Conservation (phyloP, 2,113 vertebrate species). For the Chaetorhynchus papuensis region DNA sequence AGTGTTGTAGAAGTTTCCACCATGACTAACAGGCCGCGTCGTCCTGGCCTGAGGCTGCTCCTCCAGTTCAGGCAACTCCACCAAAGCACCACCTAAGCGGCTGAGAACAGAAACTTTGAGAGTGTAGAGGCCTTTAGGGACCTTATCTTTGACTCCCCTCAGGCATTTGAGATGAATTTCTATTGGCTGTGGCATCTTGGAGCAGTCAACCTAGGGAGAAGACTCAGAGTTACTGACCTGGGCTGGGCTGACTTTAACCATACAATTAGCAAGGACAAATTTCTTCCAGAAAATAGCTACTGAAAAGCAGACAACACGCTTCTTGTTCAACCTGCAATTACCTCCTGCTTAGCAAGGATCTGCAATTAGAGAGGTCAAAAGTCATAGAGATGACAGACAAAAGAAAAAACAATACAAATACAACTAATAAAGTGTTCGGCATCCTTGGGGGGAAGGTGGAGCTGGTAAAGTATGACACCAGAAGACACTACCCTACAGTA, state of each 20-base stretch:
- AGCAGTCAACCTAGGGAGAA: conserved; percentile 68
- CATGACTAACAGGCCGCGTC: conserved; percentile 70
- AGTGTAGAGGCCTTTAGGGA: conserved; percentile 79
- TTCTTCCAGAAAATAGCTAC: conserved; percentile 13
- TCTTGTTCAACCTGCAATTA: conserved; percentile 65
- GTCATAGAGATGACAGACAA: conserved; percentile 6
- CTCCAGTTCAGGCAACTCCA: conserved; percentile 57
- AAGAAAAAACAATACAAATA: not conserved
- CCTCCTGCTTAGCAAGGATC: not conserved
- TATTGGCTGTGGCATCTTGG: conserved; percentile 59
- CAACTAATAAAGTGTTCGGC: conserved; percentile 3
- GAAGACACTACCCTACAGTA: conserved; percentile 33
- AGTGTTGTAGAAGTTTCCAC: conserved; percentile 77
- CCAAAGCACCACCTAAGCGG: conserved; percentile 69
- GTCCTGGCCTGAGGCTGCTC: conserved; percentile 55
- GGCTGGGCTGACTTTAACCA: conserved; percentile 7
- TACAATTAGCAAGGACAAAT: conserved; percentile 43
- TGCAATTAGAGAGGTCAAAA: conserved; percentile 67
- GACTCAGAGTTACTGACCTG: conserved; percentile 64
- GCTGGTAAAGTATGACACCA: conserved; percentile 55
- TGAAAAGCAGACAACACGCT: conserved; percentile 13
- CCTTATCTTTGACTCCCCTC: conserved; percentile 85
- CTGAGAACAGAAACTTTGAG: conserved; percentile 79
- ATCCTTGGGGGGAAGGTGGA: conserved; percentile 15
- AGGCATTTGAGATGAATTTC: conserved; percentile 82